phyloP scores from a whole-genome alignment of 2,797 vertebrate genomes.

The Micromesistius poutassou region DNA sequence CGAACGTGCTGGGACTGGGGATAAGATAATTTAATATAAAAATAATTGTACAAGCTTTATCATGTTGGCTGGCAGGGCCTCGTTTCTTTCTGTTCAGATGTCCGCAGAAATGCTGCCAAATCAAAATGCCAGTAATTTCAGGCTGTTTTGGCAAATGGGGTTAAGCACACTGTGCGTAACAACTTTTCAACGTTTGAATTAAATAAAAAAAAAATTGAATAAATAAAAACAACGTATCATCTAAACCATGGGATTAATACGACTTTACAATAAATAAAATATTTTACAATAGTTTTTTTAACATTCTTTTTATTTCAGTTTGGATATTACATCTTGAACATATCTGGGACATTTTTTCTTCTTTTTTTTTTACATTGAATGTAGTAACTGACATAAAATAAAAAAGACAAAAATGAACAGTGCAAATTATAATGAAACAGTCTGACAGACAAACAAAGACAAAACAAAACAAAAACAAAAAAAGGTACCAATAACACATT shows the following conservation, averaged over 20 bases:
- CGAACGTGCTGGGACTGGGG: background rate
- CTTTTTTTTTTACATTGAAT: no score
- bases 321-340: no score
- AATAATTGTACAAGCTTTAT: conserved; percentile 21
- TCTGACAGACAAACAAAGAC: no score
- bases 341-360: no score
- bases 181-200: conserved; percentile 41
- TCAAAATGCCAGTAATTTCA: conserved; percentile 63
- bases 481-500: no score
- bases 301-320: no score
- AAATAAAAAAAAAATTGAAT: background rate
- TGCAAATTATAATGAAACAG: no score
- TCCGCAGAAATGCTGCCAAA: conserved; percentile 44
- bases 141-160: conserved; percentile 64
- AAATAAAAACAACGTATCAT: background rate
- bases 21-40: background rate
- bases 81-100: conserved; percentile 40
- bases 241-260: background rate
- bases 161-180: conserved; percentile 52
- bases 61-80: conserved; percentile 23
- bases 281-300: no score
- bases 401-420: no score
- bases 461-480: no score
- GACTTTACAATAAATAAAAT: background rate
- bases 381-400: no score